Base-by-base conservation (phyloP, 2,113 vertebrate species). In the Cricetomys ansorgei region DNA sequence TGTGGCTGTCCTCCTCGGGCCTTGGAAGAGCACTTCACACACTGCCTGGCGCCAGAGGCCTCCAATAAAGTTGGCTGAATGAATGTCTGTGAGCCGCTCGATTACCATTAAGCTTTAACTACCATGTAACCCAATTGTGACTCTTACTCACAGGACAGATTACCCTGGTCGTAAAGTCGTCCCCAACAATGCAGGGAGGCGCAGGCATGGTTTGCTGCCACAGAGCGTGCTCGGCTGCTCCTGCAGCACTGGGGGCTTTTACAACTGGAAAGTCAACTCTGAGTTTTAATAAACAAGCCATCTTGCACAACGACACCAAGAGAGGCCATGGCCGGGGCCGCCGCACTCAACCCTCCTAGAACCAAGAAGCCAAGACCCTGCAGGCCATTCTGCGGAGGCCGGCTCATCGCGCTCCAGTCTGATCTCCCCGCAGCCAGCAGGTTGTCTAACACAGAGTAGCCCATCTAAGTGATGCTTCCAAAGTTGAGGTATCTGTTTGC, bases 111-210 rank as follows among this genome's bases (percentile, higher is more conserved):
- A 76, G 70, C 91, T 90, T 79, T 97, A 96, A 97, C 92, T 73
- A 86, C 43, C 48, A 4, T 23, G 88, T 48, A 59, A 89, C 40
- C 65, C 96, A 69, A 89, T 3, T 89, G 62, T 86, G 83, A 88
- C 69, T 85, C 81, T 90, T 83, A 88, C 80, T 93, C 64, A 83
- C 72, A 64, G n/a, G 43, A 77, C 59, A 94, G 65, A 95, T 88
- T 94, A 91, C 89, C n/a, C 25, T 55, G 94, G 90, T 90, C 92
- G 43, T 96, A 77, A 97, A 96, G 69, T 76, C 21, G 40, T 69
- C 72, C 91, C 67, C 72, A 96, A 95, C 91, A 91, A 81, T 23
- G 85, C 29, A 31, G 53, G 95, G 76, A 88, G 16, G 45, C 76
- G 57, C 45, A 3, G 50, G 45, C 40, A 75, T 2, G 23, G 79